Conservation (phyloP, 2,113 vertebrate species). For the Trematocara zebra region DNA sequence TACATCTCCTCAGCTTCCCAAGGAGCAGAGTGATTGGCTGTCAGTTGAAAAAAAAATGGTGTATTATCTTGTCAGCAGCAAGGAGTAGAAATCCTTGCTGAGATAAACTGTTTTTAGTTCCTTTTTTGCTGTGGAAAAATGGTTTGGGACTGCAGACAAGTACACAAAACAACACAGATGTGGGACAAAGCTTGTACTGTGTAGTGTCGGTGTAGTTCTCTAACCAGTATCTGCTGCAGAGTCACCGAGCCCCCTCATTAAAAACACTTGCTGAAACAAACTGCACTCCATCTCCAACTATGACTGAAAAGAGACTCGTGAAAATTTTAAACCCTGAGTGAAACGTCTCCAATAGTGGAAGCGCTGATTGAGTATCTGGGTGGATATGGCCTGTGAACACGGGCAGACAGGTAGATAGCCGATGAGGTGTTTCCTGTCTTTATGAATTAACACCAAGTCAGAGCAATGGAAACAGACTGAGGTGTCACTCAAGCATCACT, state of each 20-base stretch:
- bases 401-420: neutral
- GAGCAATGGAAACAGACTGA: slow-evolving; percentile 21
- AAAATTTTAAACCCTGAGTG: neutral
- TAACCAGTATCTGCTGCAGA: neutral
- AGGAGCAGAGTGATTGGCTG: neutral
- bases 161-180: neutral
- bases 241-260: neutral
- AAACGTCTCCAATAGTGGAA: neutral
- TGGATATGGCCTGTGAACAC: slow-evolving; percentile 15
- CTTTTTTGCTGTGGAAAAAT: neutral
- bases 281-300: neutral
- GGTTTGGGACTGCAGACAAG: neutral
- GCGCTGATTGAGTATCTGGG: slow-evolving; percentile 1
- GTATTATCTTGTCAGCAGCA: neutral
- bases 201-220: neutral
- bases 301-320: slow-evolving; percentile 22
- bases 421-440: slow-evolving; percentile 28
- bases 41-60: neutral
- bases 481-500: slow-evolving; percentile 51
- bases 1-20: neutral
- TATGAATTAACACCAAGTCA: slow-evolving; percentile 38
- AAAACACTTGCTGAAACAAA: neutral
- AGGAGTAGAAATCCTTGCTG: neutral
- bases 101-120: neutral
- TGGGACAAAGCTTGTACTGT: neutral